These are phyloP conservation scores for Gymnocypris eckloni DNA, from an alignment of 2,797 vertebrate species.

Conservation along the genomic window DNA sequence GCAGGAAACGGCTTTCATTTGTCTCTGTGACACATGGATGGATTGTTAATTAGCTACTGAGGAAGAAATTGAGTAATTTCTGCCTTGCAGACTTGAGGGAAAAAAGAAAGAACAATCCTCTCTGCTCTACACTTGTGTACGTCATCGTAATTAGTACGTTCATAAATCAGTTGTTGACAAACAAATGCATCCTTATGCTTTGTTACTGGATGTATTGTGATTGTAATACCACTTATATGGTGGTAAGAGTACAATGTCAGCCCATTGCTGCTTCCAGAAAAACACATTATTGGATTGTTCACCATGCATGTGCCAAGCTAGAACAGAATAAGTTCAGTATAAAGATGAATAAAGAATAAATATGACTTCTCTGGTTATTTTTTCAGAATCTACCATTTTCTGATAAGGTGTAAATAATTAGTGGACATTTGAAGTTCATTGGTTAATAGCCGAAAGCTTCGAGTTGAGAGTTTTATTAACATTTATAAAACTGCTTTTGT, in stretches of 20 bases:
- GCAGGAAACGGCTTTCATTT: conserved; percentile 38
- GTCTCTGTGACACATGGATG: conserved; percentile 41
- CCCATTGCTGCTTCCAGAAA: not conserved
- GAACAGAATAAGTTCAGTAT: not conserved
- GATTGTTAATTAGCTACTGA: conserved; percentile 48
- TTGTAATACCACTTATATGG: conserved; percentile 1
- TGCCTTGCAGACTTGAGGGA: not conserved
- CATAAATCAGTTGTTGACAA: not conserved
- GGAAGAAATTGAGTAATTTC: conserved; percentile 16
- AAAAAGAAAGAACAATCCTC: not conserved
- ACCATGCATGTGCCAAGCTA: not conserved
- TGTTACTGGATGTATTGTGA: not conserved
- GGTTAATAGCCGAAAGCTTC: not conserved
- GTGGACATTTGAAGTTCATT: not conserved
- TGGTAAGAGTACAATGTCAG: not conserved
- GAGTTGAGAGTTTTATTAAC: not conserved
- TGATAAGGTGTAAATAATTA: not conserved
- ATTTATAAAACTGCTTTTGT: not conserved
- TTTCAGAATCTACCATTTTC: not conserved
- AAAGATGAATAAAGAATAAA: not conserved
- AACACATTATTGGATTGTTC: not conserved
- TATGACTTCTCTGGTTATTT: not conserved
- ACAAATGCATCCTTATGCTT: conserved; percentile 5
- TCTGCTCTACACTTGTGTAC: not conserved
- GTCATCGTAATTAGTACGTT: not conserved